Evolutionary conservation across 2,113 vertebrate species (phyloP).

Genomic region (Solenodon paradoxus): DNA sequence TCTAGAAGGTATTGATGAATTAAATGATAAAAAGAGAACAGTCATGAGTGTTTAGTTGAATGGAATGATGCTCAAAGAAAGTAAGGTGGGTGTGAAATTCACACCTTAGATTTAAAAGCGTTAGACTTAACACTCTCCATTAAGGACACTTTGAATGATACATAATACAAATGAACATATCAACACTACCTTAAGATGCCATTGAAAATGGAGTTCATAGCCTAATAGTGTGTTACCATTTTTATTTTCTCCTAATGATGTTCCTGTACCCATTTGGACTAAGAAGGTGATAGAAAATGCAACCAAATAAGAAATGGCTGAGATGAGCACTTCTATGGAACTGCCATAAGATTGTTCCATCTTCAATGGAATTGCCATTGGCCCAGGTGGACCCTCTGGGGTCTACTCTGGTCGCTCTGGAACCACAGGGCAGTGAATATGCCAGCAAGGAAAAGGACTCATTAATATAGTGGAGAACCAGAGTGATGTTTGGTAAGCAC

Average conservation of each 20-base stretch:
- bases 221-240: neutral
- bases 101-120: neutral
- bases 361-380: neutral
- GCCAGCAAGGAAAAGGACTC: constrained; percentile 22
- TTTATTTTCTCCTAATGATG: neutral
- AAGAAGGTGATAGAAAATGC: neutral
- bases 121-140: neutral
- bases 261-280: neutral
- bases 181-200: neutral
- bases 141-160: neutral
- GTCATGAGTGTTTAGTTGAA: neutral
- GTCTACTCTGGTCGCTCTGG: no score
- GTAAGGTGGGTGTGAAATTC: neutral
- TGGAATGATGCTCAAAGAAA: neutral
- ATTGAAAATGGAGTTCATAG: neutral
- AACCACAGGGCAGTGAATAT: neutral
- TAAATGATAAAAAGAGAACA: neutral
- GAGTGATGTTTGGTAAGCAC: constrained; percentile 21
- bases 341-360: no score
- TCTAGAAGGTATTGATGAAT: neutral
- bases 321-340: neutral
- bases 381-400: neutral
- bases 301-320: neutral
- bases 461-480: neutral
- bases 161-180: neutral